These are phyloP conservation scores for Endomychus coccineus DNA, from an alignment of 2,888 invertebrate genomes.

Conservation along the genomic window DNA sequence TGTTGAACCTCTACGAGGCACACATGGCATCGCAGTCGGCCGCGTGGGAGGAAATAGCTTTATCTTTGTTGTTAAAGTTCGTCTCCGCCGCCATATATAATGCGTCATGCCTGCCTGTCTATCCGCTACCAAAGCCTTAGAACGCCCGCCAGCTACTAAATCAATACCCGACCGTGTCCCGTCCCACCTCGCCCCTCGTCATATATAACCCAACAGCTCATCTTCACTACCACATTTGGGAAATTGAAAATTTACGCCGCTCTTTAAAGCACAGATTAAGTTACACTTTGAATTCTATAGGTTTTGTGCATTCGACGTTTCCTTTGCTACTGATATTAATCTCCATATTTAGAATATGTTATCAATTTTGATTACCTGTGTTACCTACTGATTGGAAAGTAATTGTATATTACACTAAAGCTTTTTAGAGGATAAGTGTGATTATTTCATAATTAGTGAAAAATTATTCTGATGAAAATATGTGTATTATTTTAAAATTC, in stretches of 20 bases:
- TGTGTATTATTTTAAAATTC: too few species aligned
- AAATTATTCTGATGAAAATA: too few species aligned
- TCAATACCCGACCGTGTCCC: conserved; percentile 40
- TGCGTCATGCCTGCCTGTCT: conserved; percentile 46
- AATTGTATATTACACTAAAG: too few species aligned
- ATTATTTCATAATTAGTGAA: too few species aligned
- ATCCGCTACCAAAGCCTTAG: conserved; percentile 43
- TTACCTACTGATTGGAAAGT: too few species aligned
- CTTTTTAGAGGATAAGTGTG: too few species aligned
- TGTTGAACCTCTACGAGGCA: conserved; percentile 16
- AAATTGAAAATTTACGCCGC: conserved; percentile 36
- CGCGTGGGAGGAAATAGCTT: conserved; percentile 26
- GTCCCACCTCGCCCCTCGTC: conserved; percentile 26
- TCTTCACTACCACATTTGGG: conserved; percentile 33
- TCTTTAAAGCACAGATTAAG: too few species aligned
- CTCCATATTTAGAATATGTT: too few species aligned
- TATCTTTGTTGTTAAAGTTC: conserved; percentile 36
- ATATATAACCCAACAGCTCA: conserved; percentile 29
- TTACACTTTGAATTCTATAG: too few species aligned
- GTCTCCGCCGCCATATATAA: conserved; percentile 47
- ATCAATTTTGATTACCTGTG: too few species aligned
- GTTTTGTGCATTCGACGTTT: too few species aligned
- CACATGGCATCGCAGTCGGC: conserved; percentile 29
- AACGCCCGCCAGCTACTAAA: conserved; percentile 45
- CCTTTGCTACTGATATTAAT: too few species aligned